A percentile compares a stretch with the other conserved stretches of the same genome.
Evolutionary conservation across 2,888 invertebrate genomes (phyloP).

Genomic region (Crepidodera aurea): DNA sequence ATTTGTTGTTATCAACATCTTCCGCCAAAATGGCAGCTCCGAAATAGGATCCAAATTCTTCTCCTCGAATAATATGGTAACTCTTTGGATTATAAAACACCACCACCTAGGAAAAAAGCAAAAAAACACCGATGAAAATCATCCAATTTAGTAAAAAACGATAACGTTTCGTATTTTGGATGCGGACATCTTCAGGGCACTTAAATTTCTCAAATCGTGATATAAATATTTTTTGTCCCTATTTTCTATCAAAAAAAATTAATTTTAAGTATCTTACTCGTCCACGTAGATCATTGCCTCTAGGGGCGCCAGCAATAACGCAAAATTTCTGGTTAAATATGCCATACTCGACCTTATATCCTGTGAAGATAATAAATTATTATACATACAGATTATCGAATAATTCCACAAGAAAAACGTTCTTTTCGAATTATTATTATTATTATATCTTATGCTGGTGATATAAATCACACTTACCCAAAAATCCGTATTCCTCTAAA

Average conservation of each 20-base stretch:
- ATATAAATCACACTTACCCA: too few species aligned
- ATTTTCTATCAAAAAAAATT: too few species aligned
- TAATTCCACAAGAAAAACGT: too few species aligned
- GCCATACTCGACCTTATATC: conserved; percentile 40
- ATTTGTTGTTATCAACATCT: conserved; percentile 68
- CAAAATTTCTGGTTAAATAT: conserved; percentile 51
- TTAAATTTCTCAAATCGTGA: too few species aligned
- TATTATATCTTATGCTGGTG: too few species aligned
- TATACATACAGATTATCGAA: too few species aligned
- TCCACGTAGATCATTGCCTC: conserved; percentile 57
- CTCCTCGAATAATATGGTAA: conserved; percentile 31
- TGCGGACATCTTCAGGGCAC: too few species aligned
- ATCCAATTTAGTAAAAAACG: too few species aligned
- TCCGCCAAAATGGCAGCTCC: conserved; percentile 67
- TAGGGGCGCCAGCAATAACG: conserved; percentile 66
- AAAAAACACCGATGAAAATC: too few species aligned
- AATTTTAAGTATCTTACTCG: conserved; percentile 43
- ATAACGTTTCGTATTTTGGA: too few species aligned
- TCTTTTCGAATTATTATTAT: too few species aligned
- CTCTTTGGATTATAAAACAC: conserved; percentile 26
- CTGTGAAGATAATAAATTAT: conserved; percentile 37
- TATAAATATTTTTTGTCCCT: too few species aligned
- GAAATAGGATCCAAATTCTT: conserved; percentile 70
- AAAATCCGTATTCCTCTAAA: neutral
- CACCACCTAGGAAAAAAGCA: conserved; percentile 41